phyloP scores from a whole-genome alignment of 2,888 invertebrate genomes.

The Nudaria mundana region DNA sequence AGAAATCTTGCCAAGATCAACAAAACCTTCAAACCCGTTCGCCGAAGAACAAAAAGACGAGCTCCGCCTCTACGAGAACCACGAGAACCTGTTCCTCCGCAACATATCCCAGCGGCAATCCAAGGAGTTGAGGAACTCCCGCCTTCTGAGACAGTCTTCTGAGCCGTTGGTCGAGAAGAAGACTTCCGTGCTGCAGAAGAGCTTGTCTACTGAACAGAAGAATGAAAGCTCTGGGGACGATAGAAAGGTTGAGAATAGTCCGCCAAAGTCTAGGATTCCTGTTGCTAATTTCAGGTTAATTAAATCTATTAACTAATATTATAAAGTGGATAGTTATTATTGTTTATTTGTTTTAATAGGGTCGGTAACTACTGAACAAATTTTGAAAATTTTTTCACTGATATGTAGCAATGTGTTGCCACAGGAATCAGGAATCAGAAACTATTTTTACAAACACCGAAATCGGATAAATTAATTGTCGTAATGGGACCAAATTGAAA shows the following conservation, averaged over 20 bases:
- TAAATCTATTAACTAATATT: neutral
- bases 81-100: constrained; percentile 66
- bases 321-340: no score
- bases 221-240: constrained; percentile 43
- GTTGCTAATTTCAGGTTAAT: constrained; percentile 66
- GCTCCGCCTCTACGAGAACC: constrained; percentile 65
- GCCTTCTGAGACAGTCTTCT: constrained; percentile 64
- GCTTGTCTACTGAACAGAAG: constrained; percentile 64
- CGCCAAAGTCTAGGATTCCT: constrained; percentile 66
- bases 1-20: constrained; percentile 63
- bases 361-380: no score
- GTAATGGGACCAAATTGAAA: no score
- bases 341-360: no score
- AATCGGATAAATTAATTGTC: no score
- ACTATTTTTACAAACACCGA: no score
- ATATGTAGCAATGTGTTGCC: no score
- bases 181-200: constrained; percentile 54
- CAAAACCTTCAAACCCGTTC: constrained; percentile 62
- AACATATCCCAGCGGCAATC: constrained; percentile 69
- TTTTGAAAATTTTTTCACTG: no score
- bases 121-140: constrained; percentile 60
- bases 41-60: constrained; percentile 50
- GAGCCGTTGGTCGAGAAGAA: constrained; percentile 65
- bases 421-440: no score
- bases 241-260: constrained; percentile 45